These are phyloP conservation scores for Mesochorus sp. DNA, from an alignment of 2,888 invertebrate species.

Conservation along the genomic window DNA sequence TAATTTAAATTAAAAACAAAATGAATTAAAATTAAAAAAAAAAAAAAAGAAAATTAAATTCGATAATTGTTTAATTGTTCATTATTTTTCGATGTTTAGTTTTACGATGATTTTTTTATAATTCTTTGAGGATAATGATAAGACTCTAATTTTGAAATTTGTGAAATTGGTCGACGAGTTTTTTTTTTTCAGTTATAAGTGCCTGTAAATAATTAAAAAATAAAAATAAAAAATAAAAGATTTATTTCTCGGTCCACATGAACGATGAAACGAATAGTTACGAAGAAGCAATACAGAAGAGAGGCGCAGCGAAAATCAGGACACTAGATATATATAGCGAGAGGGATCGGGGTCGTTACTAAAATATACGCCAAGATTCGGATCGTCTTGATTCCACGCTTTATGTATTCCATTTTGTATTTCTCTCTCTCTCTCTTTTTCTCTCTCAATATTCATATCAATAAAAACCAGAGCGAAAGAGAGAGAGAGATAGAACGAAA, in stretches of 20 bases:
- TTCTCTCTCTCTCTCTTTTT: constrained; percentile 22
- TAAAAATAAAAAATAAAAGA: not conserved
- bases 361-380: constrained; percentile 80
- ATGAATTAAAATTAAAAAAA: too few species aligned
- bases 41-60: too few species aligned
- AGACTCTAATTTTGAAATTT: too few species aligned
- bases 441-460: too few species aligned
- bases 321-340: constrained; percentile 80
- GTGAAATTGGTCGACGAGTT: too few species aligned
- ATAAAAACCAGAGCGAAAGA: too few species aligned
- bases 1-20: not conserved
- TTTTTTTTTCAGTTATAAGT: not conserved
- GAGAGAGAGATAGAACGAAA: too few species aligned
- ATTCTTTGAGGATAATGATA: too few species aligned
- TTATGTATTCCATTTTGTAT: constrained; percentile 65
- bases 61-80: too few species aligned
- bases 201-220: not conserved
- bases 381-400: constrained; percentile 75
- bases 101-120: too few species aligned
- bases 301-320: constrained; percentile 75
- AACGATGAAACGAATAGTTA: constrained; percentile 33
- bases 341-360: constrained; percentile 81
- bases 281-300: constrained; percentile 28
- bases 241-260: not conserved
- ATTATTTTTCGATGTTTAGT: too few species aligned